Percentiles rank a stretch among this genome's conserved stretches.
Conservation (phyloP, 2,888 invertebrate species). For the Caenorhabditis japonica region DNA sequence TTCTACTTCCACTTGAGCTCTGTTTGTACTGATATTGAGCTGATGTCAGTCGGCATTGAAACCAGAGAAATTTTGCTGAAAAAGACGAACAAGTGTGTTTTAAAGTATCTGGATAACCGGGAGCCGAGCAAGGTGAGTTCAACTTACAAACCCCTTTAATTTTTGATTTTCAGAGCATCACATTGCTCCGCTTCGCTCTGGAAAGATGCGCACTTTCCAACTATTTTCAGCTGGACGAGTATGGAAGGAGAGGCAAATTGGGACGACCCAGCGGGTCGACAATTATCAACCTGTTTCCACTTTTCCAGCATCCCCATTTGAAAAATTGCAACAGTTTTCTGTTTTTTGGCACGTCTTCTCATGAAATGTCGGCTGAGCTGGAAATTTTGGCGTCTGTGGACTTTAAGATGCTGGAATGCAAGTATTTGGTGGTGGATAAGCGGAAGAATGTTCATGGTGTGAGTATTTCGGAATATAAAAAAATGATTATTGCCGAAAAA, state of each 20-base stretch:
- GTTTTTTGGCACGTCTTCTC: conserved; percentile 28
- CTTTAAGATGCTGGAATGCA: conserved; percentile 15
- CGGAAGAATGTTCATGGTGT: conserved; percentile 13
- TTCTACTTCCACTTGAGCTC: conserved; percentile 30
- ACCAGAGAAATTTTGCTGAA: conserved; percentile 8
- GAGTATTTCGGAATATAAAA: too few species aligned
- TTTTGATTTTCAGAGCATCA: conserved; percentile 4
- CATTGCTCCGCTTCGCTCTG: not conserved
- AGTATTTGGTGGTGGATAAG: conserved; percentile 24
- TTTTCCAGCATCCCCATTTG: conserved; percentile 22
- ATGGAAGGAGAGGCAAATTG: not conserved
- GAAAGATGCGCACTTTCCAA: conserved; percentile 22
- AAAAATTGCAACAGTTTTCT: conserved; percentile 20
- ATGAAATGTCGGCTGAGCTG: conserved; percentile 16
- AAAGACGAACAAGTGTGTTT: conserved; percentile 19
- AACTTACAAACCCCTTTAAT: too few species aligned
- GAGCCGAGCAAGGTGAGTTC: not conserved
- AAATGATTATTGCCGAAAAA: too few species aligned
- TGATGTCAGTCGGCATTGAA: conserved; percentile 10
- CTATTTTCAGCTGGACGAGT: conserved; percentile 23
- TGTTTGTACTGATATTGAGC: conserved; percentile 17
- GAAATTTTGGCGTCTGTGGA: conserved; percentile 17
- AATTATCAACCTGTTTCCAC: conserved; percentile 13
- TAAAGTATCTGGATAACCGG: not conserved
- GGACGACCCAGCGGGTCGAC: not conserved